phyloP scores from a whole-genome alignment of 2,113 vertebrate genomes.

The Etheostoma spectabile region DNA sequence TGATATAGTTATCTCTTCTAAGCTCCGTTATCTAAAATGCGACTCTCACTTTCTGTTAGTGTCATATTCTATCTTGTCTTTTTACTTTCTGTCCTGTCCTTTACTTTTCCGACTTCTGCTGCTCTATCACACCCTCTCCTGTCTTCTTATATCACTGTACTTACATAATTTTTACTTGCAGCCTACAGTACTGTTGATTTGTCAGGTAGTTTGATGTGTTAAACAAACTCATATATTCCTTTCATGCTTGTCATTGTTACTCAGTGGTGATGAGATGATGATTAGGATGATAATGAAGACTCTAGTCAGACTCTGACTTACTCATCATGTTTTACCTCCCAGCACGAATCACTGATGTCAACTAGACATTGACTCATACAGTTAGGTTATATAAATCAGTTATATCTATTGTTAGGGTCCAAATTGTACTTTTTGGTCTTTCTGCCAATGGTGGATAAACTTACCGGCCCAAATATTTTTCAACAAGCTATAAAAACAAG shows the following conservation, averaged over 20 bases:
- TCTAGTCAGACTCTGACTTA: conserved; percentile 8
- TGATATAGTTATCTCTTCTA: not conserved
- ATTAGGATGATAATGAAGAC: not conserved
- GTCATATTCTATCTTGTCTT: not conserved
- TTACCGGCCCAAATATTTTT: too few species aligned
- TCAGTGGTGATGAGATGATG: not conserved
- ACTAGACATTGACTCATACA: conserved; percentile 10
- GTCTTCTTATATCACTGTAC: not conserved
- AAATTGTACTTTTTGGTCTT: too few species aligned
- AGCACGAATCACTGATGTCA: conserved; percentile 1
- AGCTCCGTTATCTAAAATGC: not conserved
- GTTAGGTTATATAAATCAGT: too few species aligned
- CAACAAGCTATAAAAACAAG: too few species aligned
- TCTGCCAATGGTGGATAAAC: too few species aligned
- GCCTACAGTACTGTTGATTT: not conserved
- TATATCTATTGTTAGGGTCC: too few species aligned
- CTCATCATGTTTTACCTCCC: conserved; percentile 8
- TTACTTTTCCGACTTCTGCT: not conserved
- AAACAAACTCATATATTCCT: not conserved
- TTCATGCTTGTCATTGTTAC: not conserved
- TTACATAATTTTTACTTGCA: not conserved
- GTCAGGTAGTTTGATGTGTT: not conserved
- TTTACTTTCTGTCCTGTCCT: not conserved
- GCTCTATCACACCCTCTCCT: not conserved
- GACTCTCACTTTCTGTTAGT: not conserved